Percentiles rank a stretch among this genome's conserved stretches.
phyloP scores from a whole-genome alignment of 2,113 vertebrate species.

The Capreolus pygargus region DNA sequence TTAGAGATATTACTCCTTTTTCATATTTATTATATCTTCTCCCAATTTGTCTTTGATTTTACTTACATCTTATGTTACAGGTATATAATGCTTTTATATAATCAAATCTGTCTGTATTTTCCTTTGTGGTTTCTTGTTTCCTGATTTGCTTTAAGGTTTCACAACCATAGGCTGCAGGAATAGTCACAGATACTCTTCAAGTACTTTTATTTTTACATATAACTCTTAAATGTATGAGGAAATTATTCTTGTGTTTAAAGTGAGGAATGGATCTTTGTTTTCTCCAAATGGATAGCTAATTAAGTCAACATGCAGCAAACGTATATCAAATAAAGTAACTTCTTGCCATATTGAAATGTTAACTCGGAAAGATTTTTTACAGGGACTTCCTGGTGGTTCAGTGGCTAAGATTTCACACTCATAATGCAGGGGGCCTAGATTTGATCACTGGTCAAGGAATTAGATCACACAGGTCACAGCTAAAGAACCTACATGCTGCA shows the following conservation, averaged over 20 bases:
- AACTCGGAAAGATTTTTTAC: background rate
- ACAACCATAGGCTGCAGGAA: background rate
- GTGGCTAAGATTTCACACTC: background rate
- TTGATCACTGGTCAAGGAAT: background rate
- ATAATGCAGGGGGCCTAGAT: background rate
- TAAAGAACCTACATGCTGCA: background rate
- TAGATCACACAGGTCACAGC: background rate
- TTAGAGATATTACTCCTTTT: background rate
- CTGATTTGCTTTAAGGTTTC: background rate
- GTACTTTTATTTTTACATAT: background rate
- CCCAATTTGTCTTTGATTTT: background rate
- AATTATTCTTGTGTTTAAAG: background rate
- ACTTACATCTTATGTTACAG: background rate
- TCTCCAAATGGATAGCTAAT: background rate
- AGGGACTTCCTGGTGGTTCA: background rate
- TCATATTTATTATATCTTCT: background rate
- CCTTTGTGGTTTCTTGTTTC: background rate
- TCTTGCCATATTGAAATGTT: slow-evolving; percentile 6
- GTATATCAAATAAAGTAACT: background rate
- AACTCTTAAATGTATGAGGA: background rate
- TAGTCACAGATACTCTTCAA: background rate
- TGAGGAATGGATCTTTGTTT: background rate
- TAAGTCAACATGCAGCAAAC: background rate
- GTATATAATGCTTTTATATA: background rate
- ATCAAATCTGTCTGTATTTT: background rate